These are phyloP conservation scores for Caenorhabditis becei DNA, from an alignment of 2,888 invertebrate genomes.

Conservation along the genomic window DNA sequence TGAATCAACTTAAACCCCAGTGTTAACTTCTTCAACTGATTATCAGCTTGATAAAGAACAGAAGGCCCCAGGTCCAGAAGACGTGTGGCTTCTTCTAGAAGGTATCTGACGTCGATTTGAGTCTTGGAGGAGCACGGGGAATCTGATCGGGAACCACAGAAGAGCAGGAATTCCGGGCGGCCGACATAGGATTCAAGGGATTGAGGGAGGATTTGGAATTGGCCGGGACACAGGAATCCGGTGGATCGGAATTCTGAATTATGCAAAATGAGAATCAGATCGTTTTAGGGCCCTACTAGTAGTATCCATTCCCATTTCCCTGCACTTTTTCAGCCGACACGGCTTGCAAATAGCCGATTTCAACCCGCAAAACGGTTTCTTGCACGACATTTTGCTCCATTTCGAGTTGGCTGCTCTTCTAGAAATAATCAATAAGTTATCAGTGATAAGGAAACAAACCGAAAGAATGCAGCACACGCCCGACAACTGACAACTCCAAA, in stretches of 20 bases:
- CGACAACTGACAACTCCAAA: slow-evolving; percentile 61
- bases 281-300: too few relatives aligned
- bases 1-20: slow-evolving; percentile 14
- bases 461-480: slow-evolving; percentile 61
- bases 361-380: slow-evolving; percentile 32
- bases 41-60: neutral
- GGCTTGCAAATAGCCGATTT: slow-evolving; percentile 30
- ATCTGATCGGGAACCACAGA: neutral
- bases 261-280: neutral
- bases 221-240: neutral
- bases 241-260: slow-evolving; percentile 17
- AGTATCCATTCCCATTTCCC: slow-evolving; percentile 26
- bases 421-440: neutral
- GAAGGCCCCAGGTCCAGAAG: slow-evolving; percentile 9
- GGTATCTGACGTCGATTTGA: slow-evolving; percentile 7
- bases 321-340: slow-evolving; percentile 23
- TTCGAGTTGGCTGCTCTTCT: slow-evolving; percentile 42
- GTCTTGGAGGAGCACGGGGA: neutral
- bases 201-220: slow-evolving; percentile 11
- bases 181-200: neutral
- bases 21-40: slow-evolving; percentile 22
- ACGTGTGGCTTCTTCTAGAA: slow-evolving; percentile 26
- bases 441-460: neutral
- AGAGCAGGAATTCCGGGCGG: slow-evolving; percentile 15
- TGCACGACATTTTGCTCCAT: slow-evolving; percentile 36